Percentiles rank a stretch among this genome's conserved stretches.
Conservation (phyloP, 2,797 vertebrate genomes). For the Valencia hispanica region DNA sequence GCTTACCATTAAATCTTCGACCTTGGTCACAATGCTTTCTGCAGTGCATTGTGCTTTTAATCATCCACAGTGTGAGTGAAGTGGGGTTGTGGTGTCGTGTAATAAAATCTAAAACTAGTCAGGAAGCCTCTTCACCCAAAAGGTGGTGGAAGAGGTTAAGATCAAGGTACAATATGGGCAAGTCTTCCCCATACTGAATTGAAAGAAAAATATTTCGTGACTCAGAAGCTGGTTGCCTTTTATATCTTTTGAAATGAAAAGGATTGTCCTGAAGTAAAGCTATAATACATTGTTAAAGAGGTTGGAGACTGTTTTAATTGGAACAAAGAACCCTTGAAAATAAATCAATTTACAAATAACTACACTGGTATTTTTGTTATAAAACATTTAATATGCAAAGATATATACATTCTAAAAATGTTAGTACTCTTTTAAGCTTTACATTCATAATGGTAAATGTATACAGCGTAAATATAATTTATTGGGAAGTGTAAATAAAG, state of each 20-base stretch:
- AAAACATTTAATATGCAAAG: neutral
- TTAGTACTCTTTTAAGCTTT: neutral
- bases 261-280: constrained; percentile 1
- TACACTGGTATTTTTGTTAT: neutral
- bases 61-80: constrained; percentile 5
- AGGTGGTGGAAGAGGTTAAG: constrained; percentile 14
- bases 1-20: constrained; percentile 2
- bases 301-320: constrained; percentile 11
- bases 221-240: neutral
- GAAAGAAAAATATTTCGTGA: neutral
- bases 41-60: constrained; percentile 20
- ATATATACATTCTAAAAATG: neutral
- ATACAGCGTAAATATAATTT: neutral
- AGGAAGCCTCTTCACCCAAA: constrained; percentile 21
- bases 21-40: neutral
- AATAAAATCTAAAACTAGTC: constrained; percentile 13
- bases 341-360: neutral
- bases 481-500: neutral
- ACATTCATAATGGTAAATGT: constrained; percentile 2
- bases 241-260: constrained; percentile 4
- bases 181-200: constrained; percentile 6
- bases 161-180: neutral
- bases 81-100: constrained; percentile 4
- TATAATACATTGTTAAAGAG: constrained; percentile 10
- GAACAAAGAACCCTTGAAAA: constrained; percentile 13